Conservation (phyloP, 2,888 invertebrate species). For the Orgyia antiqua region DNA sequence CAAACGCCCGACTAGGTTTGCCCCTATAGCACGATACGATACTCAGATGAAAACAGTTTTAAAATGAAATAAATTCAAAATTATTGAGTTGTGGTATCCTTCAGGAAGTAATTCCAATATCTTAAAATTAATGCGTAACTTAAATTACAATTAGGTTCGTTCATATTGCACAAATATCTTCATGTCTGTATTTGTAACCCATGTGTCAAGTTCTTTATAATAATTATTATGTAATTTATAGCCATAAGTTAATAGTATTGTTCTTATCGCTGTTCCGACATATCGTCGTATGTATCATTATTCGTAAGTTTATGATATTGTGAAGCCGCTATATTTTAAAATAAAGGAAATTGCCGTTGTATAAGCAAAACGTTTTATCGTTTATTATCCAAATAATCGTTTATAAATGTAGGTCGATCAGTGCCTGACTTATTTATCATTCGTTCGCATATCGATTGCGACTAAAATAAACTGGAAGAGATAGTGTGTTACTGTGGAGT, state of each 20-base stretch:
- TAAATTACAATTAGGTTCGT: conserved; percentile 39
- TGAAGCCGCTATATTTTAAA: conserved; percentile 78
- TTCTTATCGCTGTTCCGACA: conserved; percentile 75
- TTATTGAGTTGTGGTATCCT: conserved; percentile 60
- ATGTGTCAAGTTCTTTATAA: conserved; percentile 67
- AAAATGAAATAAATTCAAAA: conserved; percentile 34
- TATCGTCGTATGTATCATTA: conserved; percentile 74
- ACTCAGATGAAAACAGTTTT: conserved; percentile 41
- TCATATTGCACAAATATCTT: conserved; percentile 50
- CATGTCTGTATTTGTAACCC: conserved; percentile 58
- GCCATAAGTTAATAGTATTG: conserved; percentile 64
- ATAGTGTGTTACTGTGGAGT: conserved; percentile 69
- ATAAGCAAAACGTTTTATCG: conserved; percentile 73
- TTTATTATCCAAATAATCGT: conserved; percentile 68
- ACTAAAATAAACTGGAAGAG: conserved; percentile 73
- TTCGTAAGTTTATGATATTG: conserved; percentile 69
- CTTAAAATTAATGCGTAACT: conserved; percentile 50
- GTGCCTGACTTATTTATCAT: conserved; percentile 56
- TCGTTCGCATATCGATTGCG: conserved; percentile 61
- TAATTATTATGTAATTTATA: conserved; percentile 47
- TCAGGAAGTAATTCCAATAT: conserved; percentile 73
- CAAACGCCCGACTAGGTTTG: conserved; percentile 71
- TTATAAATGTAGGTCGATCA: conserved; percentile 58
- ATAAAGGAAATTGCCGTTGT: conserved; percentile 77
- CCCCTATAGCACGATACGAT: conserved; percentile 71